phyloP scores from a whole-genome alignment of 2,113 vertebrate species.

The Kryptolebias marmoratus region DNA sequence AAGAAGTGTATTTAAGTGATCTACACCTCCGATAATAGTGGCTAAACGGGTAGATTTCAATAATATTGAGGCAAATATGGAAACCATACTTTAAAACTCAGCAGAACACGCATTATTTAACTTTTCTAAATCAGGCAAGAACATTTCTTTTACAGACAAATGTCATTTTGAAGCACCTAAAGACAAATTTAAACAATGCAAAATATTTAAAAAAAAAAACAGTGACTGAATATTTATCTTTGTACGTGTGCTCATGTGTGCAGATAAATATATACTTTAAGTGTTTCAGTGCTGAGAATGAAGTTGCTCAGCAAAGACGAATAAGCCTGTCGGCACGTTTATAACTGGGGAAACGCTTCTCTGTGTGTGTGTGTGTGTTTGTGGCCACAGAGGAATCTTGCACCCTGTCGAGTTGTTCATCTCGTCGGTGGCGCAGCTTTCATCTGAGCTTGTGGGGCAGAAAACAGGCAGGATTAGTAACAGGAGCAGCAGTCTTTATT shows the following conservation, averaged over 20 bases:
- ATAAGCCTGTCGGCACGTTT: constrained; percentile 37
- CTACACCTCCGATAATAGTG: not conserved
- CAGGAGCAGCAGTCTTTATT: constrained; percentile 2
- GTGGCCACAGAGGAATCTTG: constrained; percentile 48
- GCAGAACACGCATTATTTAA: too few relatives aligned
- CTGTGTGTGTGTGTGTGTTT: constrained; percentile 5
- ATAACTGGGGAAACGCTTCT: constrained; percentile 18
- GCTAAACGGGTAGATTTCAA: not conserved
- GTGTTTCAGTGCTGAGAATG: constrained; percentile 37
- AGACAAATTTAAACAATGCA: too few relatives aligned
- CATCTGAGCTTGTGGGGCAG: constrained; percentile 19
- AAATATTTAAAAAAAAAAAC: not conserved
- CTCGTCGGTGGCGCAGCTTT: constrained; percentile 28
- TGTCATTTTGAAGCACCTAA: too few relatives aligned
- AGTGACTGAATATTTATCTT: not conserved
- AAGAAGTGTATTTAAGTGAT: not conserved
- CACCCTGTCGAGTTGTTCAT: constrained; percentile 37
- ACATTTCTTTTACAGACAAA: too few relatives aligned
- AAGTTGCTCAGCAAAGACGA: constrained; percentile 28
- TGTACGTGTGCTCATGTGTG: not conserved
- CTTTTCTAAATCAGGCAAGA: too few relatives aligned
- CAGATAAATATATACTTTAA: constrained; percentile 25
- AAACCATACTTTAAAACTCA: too few relatives aligned
- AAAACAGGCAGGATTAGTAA: constrained; percentile 1
- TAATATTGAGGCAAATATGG: not conserved